phyloP scores from a whole-genome alignment of 2,113 vertebrate genomes.

The Bambusicola thoracicus region DNA sequence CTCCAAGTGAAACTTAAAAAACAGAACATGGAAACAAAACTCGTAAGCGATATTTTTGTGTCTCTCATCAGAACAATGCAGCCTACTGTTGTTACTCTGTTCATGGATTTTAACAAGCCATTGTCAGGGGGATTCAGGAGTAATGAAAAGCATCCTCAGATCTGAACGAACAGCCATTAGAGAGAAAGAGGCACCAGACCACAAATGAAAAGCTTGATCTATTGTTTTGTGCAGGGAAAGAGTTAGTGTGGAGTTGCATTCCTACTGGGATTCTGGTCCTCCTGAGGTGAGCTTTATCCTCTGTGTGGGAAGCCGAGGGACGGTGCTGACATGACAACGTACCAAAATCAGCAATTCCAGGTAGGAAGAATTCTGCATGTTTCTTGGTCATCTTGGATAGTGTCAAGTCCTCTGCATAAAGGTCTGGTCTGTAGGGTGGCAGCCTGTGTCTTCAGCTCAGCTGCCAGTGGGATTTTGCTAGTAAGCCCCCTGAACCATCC shows the following conservation, averaged over 20 bases:
- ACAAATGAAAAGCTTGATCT: not conserved
- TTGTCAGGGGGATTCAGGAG: not conserved
- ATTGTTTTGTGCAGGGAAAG: not conserved
- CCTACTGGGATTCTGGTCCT: not conserved
- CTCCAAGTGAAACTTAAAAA: conserved; percentile 33
- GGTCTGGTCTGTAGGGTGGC: not conserved
- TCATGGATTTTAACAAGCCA: not conserved
- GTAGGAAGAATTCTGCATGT: accelerated
- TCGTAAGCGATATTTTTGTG: not conserved
- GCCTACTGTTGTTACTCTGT: not conserved
- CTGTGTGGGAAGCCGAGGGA: accelerated
- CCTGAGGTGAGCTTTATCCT: not conserved
- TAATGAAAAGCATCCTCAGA: not conserved
- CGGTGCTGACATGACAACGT: not conserved
- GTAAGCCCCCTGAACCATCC: not conserved
- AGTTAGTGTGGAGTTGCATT: not conserved
- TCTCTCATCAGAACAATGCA: not conserved
- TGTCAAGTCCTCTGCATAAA: accelerated
- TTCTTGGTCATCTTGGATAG: not conserved
- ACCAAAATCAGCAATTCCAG: not conserved
- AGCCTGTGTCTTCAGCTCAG: not conserved
- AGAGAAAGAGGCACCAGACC: not conserved
- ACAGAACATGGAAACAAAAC: conserved; percentile 4
- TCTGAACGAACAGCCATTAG: conserved; percentile 21
- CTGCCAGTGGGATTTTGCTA: not conserved